These are phyloP conservation scores for Onychostoma macrolepis DNA, from an alignment of 2,113 vertebrate species.

Conservation along the genomic window DNA sequence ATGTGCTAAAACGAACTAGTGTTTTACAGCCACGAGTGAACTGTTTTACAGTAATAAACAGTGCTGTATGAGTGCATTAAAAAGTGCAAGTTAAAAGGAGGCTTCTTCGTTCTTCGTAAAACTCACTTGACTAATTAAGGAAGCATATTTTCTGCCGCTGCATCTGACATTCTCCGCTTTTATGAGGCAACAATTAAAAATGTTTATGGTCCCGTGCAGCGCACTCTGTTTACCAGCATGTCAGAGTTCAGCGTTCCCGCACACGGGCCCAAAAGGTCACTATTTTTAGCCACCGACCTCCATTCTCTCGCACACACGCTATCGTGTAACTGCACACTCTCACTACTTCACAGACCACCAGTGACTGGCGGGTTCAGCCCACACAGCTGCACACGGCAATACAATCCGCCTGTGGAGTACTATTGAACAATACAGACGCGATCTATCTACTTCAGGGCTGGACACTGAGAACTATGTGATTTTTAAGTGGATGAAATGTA, in stretches of 20 bases:
- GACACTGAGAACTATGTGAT: not conserved
- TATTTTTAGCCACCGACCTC: conserved; percentile 62
- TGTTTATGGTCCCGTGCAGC: conserved; percentile 59
- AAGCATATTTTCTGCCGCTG: conserved; percentile 40
- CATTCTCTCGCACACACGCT: conserved; percentile 41
- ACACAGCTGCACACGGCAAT: conserved; percentile 29
- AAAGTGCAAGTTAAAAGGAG: conserved; percentile 15
- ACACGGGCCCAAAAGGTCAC: conserved; percentile 60
- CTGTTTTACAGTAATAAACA: conserved; percentile 13
- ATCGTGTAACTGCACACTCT: conserved; percentile 28
- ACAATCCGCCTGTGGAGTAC: not conserved
- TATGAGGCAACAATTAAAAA: conserved; percentile 66
- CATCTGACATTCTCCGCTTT: conserved; percentile 56
- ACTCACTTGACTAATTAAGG: conserved; percentile 62
- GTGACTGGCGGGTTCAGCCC: not conserved
- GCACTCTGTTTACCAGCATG: conserved; percentile 66
- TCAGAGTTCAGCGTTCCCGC: conserved; percentile 57
- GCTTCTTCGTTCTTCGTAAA: conserved; percentile 44
- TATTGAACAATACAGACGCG: conserved; percentile 29
- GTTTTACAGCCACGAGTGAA: not conserved
- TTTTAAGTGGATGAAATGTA: not conserved
- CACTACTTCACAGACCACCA: conserved; percentile 22
- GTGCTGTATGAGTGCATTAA: conserved; percentile 16
- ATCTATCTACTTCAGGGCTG: conserved; percentile 19
- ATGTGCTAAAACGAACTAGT: not conserved